Evolutionary conservation across 2,888 invertebrate species (phyloP), one percentile per base, ranked within the genome.

Genomic region (Cinara cedri): DNA sequence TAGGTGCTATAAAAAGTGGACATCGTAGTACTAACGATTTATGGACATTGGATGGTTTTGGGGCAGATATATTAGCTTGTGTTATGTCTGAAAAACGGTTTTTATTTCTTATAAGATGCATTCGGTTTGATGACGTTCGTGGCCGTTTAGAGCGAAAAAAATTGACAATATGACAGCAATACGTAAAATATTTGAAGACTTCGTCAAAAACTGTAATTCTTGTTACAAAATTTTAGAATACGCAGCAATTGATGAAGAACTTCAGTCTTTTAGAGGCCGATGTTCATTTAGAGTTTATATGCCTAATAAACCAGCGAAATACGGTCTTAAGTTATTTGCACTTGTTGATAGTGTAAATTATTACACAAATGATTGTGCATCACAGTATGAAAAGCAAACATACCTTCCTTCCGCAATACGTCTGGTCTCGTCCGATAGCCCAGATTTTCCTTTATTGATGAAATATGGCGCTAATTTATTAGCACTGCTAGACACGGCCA

Each of bases 351-450:
- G 49, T 10, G 14, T 10, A 49, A 49, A 49, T 10, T 49, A 13
- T 49, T 49, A 49, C 14, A 13, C 14, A 14, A 49, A 13, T 13
- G 14, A 49, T 14, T 10, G 60, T 60, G 60, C 60, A 60, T 60
- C 13, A 60, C 24, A 60, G 60, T 60, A 60, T 21, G 60, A 60
- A 60, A 60, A 24, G 60, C 60, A 60, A 60, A 60, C 21, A 60
- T 60, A 60, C 60, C 60, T 60, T 60, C 60, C 51, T 51, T 14
- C 51, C 51, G n/a, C 51, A 51, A 51, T 51, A 51, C 51, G 51
- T 51, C n/a, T n/a, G n/a, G n/a, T n/a, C n/a, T n/a, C n/a, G n/a
- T n/a, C n/a, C n/a, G n/a, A n/a, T n/a, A n/a, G n/a, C n/a, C n/a
- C n/a, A n/a, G n/a, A n/a, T n/a, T n/a, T n/a, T n/a, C n/a, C n/a